phyloP scores from a whole-genome alignment of 2,113 vertebrate species.

The Crotalus horridus region DNA sequence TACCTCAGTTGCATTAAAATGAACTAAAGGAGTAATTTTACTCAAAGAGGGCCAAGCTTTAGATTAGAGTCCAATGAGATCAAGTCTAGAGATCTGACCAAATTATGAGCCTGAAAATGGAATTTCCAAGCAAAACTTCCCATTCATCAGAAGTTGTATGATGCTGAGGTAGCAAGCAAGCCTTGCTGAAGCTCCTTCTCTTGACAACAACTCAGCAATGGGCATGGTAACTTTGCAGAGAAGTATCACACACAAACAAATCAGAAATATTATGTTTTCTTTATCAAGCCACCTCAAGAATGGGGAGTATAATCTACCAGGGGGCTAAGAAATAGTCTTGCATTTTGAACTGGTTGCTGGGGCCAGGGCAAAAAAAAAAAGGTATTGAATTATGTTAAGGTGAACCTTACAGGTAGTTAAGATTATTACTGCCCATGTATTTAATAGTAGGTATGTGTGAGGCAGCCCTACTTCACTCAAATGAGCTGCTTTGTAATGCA shows the following conservation, averaged over 20 bases:
- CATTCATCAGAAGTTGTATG: not conserved
- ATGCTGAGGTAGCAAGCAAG: not conserved
- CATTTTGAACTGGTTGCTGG: not conserved
- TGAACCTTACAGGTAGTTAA: not conserved
- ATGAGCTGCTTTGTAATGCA: not conserved
- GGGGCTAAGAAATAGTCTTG: not conserved
- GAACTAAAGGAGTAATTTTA: too few species aligned
- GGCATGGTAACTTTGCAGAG: not conserved
- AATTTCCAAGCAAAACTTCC: not conserved
- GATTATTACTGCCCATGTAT: not conserved
- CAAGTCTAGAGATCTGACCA: not conserved
- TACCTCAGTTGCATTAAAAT: not conserved
- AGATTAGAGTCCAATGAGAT: not conserved
- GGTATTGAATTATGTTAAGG: not conserved
- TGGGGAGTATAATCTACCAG: not conserved
- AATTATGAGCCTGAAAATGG: not conserved
- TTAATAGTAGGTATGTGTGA: not conserved
- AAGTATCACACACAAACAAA: not conserved
- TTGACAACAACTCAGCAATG: not conserved
- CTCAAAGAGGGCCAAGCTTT: not conserved
- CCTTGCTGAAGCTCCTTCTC: not conserved
- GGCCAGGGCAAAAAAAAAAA: not conserved
- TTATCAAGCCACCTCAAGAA: not conserved
- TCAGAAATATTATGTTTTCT: not conserved
- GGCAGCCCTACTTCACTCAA: not conserved